These are phyloP conservation scores for Hylaea fasciaria DNA, from an alignment of 2,888 invertebrate genomes.

Conservation along the genomic window DNA sequence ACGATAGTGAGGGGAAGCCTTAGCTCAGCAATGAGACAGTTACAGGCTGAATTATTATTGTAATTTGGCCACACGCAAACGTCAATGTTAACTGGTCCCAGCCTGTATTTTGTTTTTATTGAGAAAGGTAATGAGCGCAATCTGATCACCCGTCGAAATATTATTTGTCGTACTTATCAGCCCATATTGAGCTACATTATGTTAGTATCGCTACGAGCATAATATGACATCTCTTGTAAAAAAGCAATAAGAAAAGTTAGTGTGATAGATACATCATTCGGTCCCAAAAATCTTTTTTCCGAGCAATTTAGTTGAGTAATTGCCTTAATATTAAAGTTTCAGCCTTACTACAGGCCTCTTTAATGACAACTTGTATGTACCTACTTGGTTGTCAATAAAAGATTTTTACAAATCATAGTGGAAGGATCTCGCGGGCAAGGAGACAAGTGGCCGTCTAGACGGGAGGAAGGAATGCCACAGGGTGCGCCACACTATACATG, in stretches of 20 bases:
- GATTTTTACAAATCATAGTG: slow-evolving; percentile 23
- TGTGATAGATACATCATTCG: slow-evolving; percentile 16
- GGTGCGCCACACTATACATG: slow-evolving; percentile 3
- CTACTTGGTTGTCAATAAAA: slow-evolving; percentile 33
- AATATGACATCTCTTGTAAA: too few species aligned
- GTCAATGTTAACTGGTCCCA: too few species aligned
- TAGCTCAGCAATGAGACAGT: too few species aligned
- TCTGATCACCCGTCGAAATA: too few species aligned
- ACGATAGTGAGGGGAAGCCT: too few species aligned
- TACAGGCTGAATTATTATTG: too few species aligned
- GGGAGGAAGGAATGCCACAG: slow-evolving; percentile 17
- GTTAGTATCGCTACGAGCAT: not conserved
- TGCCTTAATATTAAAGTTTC: slow-evolving; percentile 24
- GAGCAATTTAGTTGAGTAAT: slow-evolving; percentile 29
- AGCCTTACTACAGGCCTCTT: slow-evolving; percentile 12
- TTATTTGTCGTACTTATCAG: too few species aligned
- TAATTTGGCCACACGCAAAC: too few species aligned
- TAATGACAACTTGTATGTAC: slow-evolving; percentile 23
- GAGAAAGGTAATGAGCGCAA: too few species aligned
- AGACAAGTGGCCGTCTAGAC: slow-evolving; percentile 40
- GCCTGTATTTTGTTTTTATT: too few species aligned
- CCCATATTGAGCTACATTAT: too few species aligned
- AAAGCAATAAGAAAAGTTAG: not conserved
- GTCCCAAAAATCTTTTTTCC: slow-evolving; percentile 12
- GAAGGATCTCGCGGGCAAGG: slow-evolving; percentile 9